A percentile compares a stretch with the other conserved stretches of the same genome.
These are phyloP conservation scores for Heliconius hewitsoni DNA, from an alignment of 1,140 invertebrate genomes.

Conservation along the genomic window DNA sequence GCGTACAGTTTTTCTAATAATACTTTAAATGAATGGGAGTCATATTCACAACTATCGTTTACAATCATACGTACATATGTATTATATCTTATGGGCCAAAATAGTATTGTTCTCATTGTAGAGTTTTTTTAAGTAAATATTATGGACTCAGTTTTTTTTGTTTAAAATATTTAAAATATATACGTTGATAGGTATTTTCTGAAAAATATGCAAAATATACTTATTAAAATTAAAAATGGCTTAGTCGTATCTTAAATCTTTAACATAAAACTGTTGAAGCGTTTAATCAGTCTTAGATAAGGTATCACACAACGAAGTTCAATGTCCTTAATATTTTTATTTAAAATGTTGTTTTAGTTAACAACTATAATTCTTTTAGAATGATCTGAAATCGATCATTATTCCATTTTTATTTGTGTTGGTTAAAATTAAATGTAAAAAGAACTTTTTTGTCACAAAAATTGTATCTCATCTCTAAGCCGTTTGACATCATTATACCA, in stretches of 20 bases:
- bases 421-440: background rate
- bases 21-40: too few relatives aligned
- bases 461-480: background rate
- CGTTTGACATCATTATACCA: conserved; percentile 4
- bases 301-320: background rate
- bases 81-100: too few relatives aligned
- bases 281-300: background rate
- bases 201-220: background rate
- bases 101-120: too few relatives aligned
- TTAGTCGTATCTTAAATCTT: background rate
- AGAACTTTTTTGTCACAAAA: background rate
- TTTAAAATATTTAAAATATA: too few relatives aligned
- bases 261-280: background rate
- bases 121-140: too few relatives aligned
- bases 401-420: background rate
- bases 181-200: too few relatives aligned
- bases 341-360: background rate
- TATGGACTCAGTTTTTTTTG: too few relatives aligned
- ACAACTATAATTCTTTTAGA: background rate
- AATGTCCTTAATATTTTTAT: conserved; percentile 2
- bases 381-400: background rate
- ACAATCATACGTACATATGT: too few relatives aligned
- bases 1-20: too few relatives aligned
- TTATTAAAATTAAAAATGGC: background rate
- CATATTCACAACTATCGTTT: too few relatives aligned